Conservation (phyloP, 2,113 vertebrate genomes). For the Saguinus midas region DNA sequence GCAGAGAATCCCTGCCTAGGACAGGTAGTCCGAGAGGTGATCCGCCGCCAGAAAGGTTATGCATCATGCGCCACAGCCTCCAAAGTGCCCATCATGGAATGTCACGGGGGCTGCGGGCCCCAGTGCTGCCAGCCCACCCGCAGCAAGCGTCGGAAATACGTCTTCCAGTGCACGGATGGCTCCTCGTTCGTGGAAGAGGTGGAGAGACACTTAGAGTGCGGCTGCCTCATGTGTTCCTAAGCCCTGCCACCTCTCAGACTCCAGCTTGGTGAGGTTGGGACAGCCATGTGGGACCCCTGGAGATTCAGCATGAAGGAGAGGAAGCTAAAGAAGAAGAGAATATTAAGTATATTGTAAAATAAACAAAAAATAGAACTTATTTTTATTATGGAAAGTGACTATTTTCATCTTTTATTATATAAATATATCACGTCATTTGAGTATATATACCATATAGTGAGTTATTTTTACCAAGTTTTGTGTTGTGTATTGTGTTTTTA, state of each 20-base stretch:
- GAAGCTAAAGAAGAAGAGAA: slow-evolving; percentile 84
- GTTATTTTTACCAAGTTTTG: slow-evolving; percentile 91
- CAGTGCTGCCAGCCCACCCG: slow-evolving; percentile 93
- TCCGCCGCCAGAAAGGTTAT: slow-evolving; percentile 91
- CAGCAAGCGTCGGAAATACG: slow-evolving; percentile 92
- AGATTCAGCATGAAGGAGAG: slow-evolving; percentile 84
- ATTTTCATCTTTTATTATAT: slow-evolving; percentile 93
- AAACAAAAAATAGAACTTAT: slow-evolving; percentile 99
- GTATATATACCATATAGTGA: slow-evolving; percentile 93
- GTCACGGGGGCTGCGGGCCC: slow-evolving; percentile 87
- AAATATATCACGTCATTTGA: slow-evolving; percentile 90
- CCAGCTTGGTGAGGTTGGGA: slow-evolving; percentile 66
- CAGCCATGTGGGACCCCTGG: slow-evolving; percentile 77
- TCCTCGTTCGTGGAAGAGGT: slow-evolving; percentile 95
- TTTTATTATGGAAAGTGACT: slow-evolving; percentile 99
- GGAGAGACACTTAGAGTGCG: slow-evolving; percentile 93
- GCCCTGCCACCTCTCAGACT: slow-evolving; percentile 63
- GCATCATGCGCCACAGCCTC: slow-evolving; percentile 88
- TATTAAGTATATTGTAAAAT: slow-evolving; percentile 99
- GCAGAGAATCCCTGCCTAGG: slow-evolving; percentile 92
- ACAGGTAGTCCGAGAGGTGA: slow-evolving; percentile 91
- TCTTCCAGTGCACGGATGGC: slow-evolving; percentile 94
- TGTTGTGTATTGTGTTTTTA: slow-evolving; percentile 82
- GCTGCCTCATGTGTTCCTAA: slow-evolving; percentile 91
- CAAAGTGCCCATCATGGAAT: slow-evolving; percentile 91